These are phyloP conservation scores for Tuta absoluta DNA, from an alignment of 2,888 invertebrate genomes.

Conservation along the genomic window DNA sequence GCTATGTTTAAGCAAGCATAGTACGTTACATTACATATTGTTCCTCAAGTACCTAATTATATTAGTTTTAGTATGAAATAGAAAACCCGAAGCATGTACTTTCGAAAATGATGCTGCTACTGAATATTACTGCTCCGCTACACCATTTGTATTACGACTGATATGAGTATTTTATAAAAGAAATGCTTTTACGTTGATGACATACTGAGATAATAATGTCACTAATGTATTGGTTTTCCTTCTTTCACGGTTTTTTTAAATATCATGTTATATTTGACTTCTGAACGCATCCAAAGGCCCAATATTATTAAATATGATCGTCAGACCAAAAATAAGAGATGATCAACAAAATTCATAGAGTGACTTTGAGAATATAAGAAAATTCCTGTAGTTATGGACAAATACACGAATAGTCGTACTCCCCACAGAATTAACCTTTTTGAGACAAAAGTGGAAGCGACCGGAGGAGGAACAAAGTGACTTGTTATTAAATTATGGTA, in stretches of 20 bases:
- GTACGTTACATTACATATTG: too few species aligned
- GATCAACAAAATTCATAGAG: not conserved
- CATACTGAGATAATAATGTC: constrained; percentile 18
- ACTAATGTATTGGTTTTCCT: constrained; percentile 13
- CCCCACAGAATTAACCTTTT: constrained; percentile 7
- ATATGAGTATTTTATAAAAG: constrained; percentile 13
- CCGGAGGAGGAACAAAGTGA: constrained; percentile 26
- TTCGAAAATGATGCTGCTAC: not conserved
- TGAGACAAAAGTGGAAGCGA: constrained; percentile 19
- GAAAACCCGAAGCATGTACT: not conserved
- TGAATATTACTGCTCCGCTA: not conserved
- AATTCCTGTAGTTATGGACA: constrained; percentile 14
- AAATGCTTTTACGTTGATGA: constrained; percentile 21
- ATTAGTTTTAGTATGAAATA: too few species aligned
- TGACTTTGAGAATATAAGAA: not conserved
- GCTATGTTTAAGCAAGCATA: not conserved
- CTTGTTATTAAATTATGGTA: constrained; percentile 33
- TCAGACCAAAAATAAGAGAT: not conserved
- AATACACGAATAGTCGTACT: constrained; percentile 17
- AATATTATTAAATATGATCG: not conserved
- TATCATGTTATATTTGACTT: too few species aligned
- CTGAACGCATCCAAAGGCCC: too few species aligned
- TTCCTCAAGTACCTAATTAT: too few species aligned
- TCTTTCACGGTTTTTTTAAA: not conserved
- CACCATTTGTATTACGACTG: not conserved